Base-by-base conservation (phyloP, 2,888 invertebrate species). In the Atethmia centrago region DNA sequence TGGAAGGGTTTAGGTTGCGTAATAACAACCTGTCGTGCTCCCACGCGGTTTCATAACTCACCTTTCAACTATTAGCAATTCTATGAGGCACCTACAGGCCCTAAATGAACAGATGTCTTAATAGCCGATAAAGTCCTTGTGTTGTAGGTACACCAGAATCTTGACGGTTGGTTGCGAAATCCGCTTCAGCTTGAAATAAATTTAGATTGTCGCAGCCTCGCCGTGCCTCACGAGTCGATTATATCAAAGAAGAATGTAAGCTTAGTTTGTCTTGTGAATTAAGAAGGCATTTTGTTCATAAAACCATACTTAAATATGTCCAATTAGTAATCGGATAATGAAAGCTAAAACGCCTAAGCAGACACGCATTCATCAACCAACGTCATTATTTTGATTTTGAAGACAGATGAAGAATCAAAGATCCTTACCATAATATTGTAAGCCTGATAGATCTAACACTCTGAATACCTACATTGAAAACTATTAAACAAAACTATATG, bases 61-160 rank as follows among this genome's bases (percentile, higher is more conserved):
- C 88, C 92, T 91, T 91, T 92, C 92, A 88, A 91, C 85, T 85
- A 93, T 93, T 93, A 90, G 92, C 92, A 90, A 92, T 91, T 92
- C 91, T 87, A 92, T 89, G 83, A 87, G 82, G 89, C 90, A 88
- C 91, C 90, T 89, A 91, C 90, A 80, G 63, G 78, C 68, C 80
- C 72, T 83, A 81, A 64, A 77, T 78, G 65, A 70, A 74, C 69
- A 69, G 80, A 87, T 86, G 81, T 78, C 78, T 85, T 86, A 83
- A 87, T 81, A 83, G 73, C 4, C 67, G 69, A 81, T 84, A 80
- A 83, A 81, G 36, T 66, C 47, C 63, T 62, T 79, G 63, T 42
- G 53, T 40, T 66, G 28, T 69, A 67, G 51, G 47, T 49, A 67
- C 62, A 77, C 72, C 10, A 66, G 66, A 85, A 85, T 75, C 82